Conservation (phyloP, 1,140 invertebrate species). For the Drosophila parabipectinata region DNA sequence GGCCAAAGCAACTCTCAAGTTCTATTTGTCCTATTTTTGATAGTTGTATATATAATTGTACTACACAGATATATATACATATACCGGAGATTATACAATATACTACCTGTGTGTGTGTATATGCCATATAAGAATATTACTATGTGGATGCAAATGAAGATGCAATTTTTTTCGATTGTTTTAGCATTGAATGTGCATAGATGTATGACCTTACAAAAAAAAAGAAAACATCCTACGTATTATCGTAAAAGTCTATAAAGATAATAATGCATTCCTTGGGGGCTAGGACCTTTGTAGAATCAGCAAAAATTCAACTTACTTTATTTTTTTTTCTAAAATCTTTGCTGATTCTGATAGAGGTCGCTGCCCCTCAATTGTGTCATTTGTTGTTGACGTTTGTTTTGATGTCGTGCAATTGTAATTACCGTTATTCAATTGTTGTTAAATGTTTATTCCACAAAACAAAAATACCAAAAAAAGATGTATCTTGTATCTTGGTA, state of each 20-base stretch:
- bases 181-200: constrained; percentile 58
- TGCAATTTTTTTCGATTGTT: constrained; percentile 55
- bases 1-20: constrained; percentile 34
- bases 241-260: constrained; percentile 15
- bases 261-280: constrained; percentile 7
- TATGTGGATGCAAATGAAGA: constrained; percentile 16
- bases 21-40: constrained; percentile 77
- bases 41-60: constrained; percentile 62
- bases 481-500: too few species aligned
- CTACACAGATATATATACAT: constrained; percentile 15
- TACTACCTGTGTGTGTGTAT: constrained; percentile 17
- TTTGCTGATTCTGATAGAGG: not conserved
- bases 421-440: constrained; percentile 73
- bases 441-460: constrained; percentile 35
- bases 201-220: constrained; percentile 11
- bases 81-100: constrained; percentile 18
- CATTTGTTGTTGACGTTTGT: constrained; percentile 41
- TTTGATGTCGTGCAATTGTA: constrained; percentile 56
- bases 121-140: constrained; percentile 27
- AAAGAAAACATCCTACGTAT: not conserved
- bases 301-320: too few species aligned
- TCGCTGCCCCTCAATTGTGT: constrained; percentile 10
- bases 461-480: not conserved
- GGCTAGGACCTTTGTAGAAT: too few species aligned
- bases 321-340: too few species aligned